These are phyloP conservation scores for Onthophagus taurus DNA, from an alignment of 1,140 invertebrate species.

Conservation along the genomic window DNA sequence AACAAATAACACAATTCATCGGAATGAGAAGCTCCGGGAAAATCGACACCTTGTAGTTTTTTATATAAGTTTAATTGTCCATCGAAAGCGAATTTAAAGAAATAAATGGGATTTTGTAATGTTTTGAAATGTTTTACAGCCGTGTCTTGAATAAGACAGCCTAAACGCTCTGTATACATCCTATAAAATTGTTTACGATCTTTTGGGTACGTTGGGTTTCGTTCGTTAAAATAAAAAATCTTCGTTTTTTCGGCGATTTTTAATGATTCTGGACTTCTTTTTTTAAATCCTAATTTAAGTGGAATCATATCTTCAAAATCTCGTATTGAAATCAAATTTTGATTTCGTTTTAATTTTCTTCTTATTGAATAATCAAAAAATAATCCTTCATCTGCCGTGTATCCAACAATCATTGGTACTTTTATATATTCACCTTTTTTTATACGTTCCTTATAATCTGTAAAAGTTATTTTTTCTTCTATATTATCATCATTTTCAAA, in stretches of 20 bases:
- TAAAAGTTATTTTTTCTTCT: conserved; percentile 29
- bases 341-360: conserved; percentile 32
- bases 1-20: conserved; percentile 58
- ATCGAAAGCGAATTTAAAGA: conserved; percentile 44
- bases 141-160: too few relatives aligned
- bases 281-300: conserved; percentile 37
- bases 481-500: conserved; percentile 35
- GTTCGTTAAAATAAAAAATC: conserved; percentile 44
- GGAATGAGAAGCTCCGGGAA: conserved; percentile 44
- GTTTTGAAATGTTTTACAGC: conserved; percentile 37
- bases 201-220: conserved; percentile 33
- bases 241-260: conserved; percentile 41
- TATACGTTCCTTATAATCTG: conserved; percentile 35
- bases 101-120: conserved; percentile 39
- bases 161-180: too few relatives aligned
- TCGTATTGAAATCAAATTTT: conserved; percentile 29
- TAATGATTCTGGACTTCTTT: conserved; percentile 36
- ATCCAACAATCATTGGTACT: conserved; percentile 39
- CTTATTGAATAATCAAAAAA: conserved; percentile 24
- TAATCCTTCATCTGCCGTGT: conserved; percentile 36
- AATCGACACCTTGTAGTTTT: conserved; percentile 21
- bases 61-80: conserved; percentile 44
- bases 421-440: conserved; percentile 35
- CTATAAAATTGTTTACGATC: conserved; percentile 20
- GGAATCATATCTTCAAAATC: conserved; percentile 42